Conservation (phyloP, 2,113 vertebrate genomes). For the Rhizomys pruinosus region DNA sequence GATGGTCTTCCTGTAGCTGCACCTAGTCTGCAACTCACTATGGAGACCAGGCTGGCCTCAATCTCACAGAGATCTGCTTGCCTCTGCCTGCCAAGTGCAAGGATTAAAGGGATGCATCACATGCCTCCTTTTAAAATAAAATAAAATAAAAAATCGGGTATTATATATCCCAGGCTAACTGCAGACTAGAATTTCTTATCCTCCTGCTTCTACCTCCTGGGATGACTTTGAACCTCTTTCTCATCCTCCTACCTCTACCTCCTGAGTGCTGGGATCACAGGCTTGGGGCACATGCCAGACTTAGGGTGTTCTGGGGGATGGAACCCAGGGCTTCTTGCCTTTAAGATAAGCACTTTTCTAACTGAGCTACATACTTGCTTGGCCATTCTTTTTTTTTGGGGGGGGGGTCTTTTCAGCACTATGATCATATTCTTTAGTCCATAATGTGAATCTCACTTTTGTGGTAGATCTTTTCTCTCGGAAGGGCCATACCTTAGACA, state of each 20-base stretch:
- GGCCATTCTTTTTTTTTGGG: neutral
- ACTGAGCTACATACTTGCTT: neutral
- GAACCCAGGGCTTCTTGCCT: neutral
- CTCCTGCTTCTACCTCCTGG: neutral
- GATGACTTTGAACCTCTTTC: neutral
- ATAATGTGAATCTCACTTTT: neutral
- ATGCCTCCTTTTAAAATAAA: too few relatives aligned
- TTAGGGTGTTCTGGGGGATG: too few relatives aligned
- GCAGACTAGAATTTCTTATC: too few relatives aligned
- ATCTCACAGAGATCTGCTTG: too few relatives aligned
- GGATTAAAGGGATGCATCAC: too few relatives aligned
- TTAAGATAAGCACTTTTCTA: too few relatives aligned
- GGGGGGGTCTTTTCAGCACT: too few relatives aligned
- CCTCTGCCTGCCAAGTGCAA: too few relatives aligned
- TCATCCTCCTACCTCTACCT: neutral
- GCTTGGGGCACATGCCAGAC: neutral
- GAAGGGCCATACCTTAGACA: neutral
- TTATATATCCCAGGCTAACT: neutral
- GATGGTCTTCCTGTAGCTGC: neutral
- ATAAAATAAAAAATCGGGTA: too few relatives aligned
- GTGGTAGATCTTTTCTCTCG: neutral
- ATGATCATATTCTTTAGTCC: too few relatives aligned
- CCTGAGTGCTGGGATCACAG: neutral
- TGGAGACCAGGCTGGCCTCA: too few relatives aligned
- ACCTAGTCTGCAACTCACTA: too few relatives aligned